Evolutionary conservation across 2,888 invertebrate species (phyloP), one percentile per base, ranked within the genome.

Genomic region (Lomographa bimaculata): DNA sequence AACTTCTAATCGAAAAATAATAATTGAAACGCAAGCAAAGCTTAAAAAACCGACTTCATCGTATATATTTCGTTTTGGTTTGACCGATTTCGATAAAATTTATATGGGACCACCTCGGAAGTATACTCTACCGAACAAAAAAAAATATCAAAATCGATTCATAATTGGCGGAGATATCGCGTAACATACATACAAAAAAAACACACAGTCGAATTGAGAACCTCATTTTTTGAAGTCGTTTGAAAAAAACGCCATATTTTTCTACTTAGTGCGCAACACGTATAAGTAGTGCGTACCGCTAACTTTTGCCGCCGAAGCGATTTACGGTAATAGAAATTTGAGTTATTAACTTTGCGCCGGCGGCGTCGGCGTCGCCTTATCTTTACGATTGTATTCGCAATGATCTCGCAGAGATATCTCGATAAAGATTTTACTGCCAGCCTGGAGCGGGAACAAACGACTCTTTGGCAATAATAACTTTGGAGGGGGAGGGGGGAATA

Each of bases 271-370:
- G 55, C 44, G n/a, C 4, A 12, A 23, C 18, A 6, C 23, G 29
- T 27, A 36, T 19, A 24, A 51, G 36, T 52, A 62, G 58, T 60
- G 57, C 57, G 61, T 64, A 51, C 47, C 11, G 41, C 54, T 32
- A 50, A 57, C 57, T 55, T 59, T 50, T 52, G 59, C 57, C 61
- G 46, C 64, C 50, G 55, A 60, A 62, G 59, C 59, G 68, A 75
- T 75, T 71, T 74, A 73, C 64, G 63, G 70, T 77, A 73, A 78
- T 77, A 75, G 74, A 79, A 77, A 78, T 73, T 66, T 73, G 76
- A 78, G 72, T 79, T 76, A 79, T 68, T 69, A 69, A 69, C 57
- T 59, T 58, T 56, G 49, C 53, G 63, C 70, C 62, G 44, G 55
- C 57, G 67, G 68, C 54, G 37, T 37, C 40, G 23, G 54, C 40